A percentile compares a stretch with the other conserved stretches of the same genome.
Conservation (phyloP, 2,888 invertebrate species). For the Theodoxus fluviatilis region DNA sequence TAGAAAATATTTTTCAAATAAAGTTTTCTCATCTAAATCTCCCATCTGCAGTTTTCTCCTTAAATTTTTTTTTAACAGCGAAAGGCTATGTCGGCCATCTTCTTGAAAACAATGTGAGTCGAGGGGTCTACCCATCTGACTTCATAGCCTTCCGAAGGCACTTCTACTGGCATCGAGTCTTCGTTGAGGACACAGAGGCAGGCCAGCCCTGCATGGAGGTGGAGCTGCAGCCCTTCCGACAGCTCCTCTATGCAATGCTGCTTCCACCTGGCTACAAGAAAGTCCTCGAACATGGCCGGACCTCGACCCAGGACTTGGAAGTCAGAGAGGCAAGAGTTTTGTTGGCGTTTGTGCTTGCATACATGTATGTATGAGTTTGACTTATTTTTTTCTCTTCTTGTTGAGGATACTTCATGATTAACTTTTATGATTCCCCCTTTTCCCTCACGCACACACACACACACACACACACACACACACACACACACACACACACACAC, state of each 20-base stretch:
- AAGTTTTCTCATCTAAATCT: no score
- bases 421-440: no score
- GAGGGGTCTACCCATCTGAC: constrained; percentile 40
- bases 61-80: no score
- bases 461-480: no score
- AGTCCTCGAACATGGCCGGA: constrained; percentile 58
- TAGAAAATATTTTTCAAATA: no score
- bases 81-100: constrained; percentile 40
- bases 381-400: no score
- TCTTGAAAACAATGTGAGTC: constrained; percentile 41
- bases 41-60: no score
- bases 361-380: no score
- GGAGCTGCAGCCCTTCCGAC: constrained; percentile 45
- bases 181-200: constrained; percentile 45
- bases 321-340: constrained; percentile 37
- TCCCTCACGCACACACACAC: no score
- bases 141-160: constrained; percentile 43
- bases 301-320: constrained; percentile 39
- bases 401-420: no score
- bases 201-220: constrained; percentile 47
- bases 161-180: constrained; percentile 58
- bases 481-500: no score
- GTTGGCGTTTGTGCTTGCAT: neutral
- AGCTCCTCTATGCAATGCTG: constrained; percentile 53
- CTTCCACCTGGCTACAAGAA: constrained; percentile 41